A percentile compares a stretch with the other conserved stretches of the same genome.
phyloP scores from a whole-genome alignment of 1,140 invertebrate genomes.

The Psix sp. region DNA sequence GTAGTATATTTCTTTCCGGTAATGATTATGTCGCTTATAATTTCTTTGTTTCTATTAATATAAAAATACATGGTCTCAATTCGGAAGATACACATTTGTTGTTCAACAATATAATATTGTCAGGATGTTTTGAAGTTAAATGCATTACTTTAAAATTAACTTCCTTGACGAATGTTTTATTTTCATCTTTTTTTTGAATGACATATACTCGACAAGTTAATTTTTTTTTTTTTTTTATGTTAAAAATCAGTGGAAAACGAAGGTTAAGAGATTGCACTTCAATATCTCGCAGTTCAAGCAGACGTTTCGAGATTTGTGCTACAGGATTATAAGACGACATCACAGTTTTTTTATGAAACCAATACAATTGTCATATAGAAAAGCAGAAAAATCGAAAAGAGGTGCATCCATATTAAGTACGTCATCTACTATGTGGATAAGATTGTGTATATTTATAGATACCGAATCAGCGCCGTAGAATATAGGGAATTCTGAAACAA shows the following conservation, averaged over 20 bases:
- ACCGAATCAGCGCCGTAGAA: slow-evolving; percentile 2
- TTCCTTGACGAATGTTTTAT: not conserved
- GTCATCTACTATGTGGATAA: not conserved
- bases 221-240: not conserved
- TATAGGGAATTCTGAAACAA: not conserved
- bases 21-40: too few relatives aligned
- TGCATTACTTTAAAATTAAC: too few relatives aligned
- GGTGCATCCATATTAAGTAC: not conserved
- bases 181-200: not conserved
- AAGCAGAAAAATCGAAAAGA: slow-evolving; percentile 2
- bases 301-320: not conserved
- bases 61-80: too few relatives aligned
- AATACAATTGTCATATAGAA: not conserved
- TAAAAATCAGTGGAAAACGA: not conserved
- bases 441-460: not conserved
- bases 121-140: too few relatives aligned
- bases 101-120: too few relatives aligned
- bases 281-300: not conserved
- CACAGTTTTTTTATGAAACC: slow-evolving; percentile 1
- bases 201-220: not conserved
- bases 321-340: slow-evolving; percentile 1
- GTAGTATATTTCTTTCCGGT: too few relatives aligned
- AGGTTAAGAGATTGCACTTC: not conserved
- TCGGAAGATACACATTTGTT: too few relatives aligned
- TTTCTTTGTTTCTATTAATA: too few relatives aligned